Evolutionary conservation across 2,797 vertebrate genomes (phyloP).

Genomic region (Siniperca undulata): DNA sequence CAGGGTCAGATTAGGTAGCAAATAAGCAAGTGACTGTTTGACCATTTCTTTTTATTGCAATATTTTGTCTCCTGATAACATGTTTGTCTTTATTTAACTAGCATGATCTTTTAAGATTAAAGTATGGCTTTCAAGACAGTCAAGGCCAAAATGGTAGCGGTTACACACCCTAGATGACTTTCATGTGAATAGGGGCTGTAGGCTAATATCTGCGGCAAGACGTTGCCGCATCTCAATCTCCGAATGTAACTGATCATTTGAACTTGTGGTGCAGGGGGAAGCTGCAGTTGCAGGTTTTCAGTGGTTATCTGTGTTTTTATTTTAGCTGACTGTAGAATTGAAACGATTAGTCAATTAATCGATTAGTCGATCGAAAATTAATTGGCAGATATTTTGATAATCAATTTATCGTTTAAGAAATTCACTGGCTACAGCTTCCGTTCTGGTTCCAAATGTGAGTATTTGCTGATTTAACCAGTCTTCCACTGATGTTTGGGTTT

Average conservation of each 20-base stretch:
- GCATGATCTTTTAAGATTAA: no score
- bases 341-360: background rate
- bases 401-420: background rate
- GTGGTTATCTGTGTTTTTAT: no score
- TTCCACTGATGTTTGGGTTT: background rate
- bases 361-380: background rate
- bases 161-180: background rate
- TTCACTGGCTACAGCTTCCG: no score
- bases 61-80: background rate
- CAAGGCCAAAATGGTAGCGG: background rate
- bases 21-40: background rate
- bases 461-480: background rate
- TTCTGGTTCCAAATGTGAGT: background rate
- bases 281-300: no score
- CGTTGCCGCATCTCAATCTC: background rate
- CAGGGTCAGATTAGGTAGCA: background rate
- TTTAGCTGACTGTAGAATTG: background rate
- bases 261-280: conserved; percentile 2
- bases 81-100: background rate
- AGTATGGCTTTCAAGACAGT: background rate
- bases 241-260: background rate
- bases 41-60: background rate
- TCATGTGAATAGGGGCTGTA: background rate
- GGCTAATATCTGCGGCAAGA: background rate
- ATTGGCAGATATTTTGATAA: background rate